These are phyloP conservation scores for Orchesellides sinensis DNA, from an alignment of 2,888 invertebrate species.

Conservation along the genomic window DNA sequence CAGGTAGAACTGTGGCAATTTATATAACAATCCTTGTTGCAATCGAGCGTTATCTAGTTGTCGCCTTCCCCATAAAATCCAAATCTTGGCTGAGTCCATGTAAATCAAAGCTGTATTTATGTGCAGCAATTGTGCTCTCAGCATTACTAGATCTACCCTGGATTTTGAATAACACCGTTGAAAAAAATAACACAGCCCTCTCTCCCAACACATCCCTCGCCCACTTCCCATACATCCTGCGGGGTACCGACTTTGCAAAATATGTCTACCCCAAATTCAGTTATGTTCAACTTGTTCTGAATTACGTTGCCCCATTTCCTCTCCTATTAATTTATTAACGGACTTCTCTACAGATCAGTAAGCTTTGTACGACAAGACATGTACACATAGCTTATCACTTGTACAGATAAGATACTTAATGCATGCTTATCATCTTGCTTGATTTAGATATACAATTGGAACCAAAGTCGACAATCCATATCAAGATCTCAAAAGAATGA, in stretches of 20 bases:
- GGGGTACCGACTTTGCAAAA: slow-evolving; percentile 23
- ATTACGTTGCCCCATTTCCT: slow-evolving; percentile 9
- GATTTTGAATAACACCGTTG: slow-evolving; percentile 33
- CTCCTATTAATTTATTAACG: not conserved
- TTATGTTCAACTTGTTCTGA: not conserved
- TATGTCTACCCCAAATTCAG: slow-evolving; percentile 22
- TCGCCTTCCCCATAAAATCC: slow-evolving; percentile 33
- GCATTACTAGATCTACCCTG: slow-evolving; percentile 22
- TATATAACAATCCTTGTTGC: slow-evolving; percentile 35
- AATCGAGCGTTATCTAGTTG: slow-evolving; percentile 38
- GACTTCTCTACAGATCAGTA: not conserved
- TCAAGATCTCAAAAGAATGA: slow-evolving; percentile 22
- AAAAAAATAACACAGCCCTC: not conserved
- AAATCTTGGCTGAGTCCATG: slow-evolving; percentile 27
- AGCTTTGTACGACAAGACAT: not conserved
- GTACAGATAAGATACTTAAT: not conserved
- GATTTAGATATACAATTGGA: slow-evolving; percentile 41
- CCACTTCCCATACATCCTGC: slow-evolving; percentile 32
- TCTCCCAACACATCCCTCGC: slow-evolving; percentile 17
- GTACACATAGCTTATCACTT: not conserved
- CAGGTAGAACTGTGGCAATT: slow-evolving; percentile 19
- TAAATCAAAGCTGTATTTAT: slow-evolving; percentile 7
- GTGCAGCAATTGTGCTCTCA: slow-evolving; percentile 3
- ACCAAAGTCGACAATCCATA: not conserved
- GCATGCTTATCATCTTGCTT: not conserved